Evolutionary conservation across 2,113 vertebrate genomes (phyloP).

Genomic region (Boulengeromyrus knoepffleri): DNA sequence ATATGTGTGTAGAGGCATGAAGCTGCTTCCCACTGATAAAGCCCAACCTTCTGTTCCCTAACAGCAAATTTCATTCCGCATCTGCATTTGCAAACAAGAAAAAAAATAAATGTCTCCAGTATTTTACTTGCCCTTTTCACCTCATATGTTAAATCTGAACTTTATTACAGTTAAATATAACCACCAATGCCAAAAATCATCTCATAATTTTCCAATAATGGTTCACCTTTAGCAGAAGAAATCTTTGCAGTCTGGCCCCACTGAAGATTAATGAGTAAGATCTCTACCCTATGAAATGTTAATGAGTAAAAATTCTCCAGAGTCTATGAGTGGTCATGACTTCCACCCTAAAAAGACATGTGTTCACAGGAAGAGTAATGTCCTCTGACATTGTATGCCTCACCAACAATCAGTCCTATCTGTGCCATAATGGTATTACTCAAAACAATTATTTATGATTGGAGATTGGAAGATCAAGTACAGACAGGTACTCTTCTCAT

Average conservation of each 20-base stretch:
- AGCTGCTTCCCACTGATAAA: neutral
- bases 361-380: neutral
- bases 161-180: slow-evolving; percentile 7
- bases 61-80: neutral
- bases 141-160: neutral
- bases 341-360: neutral
- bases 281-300: slow-evolving; percentile 3
- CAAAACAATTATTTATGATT: neutral
- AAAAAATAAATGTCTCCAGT: neutral
- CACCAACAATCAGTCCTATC: neutral
- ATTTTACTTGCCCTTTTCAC: neutral
- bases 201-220: neutral
- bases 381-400: neutral
- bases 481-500: neutral
- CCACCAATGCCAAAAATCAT: neutral
- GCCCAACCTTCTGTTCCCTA: neutral
- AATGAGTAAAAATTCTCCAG: slow-evolving; percentile 2
- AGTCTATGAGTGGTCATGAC: neutral
- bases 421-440: neutral
- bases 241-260: neutral
- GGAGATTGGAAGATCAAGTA: neutral
- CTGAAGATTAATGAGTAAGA: neutral
- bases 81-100: neutral
- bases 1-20: neutral
- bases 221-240: neutral